Percentiles rank a stretch among this genome's conserved stretches.
Evolutionary conservation across 2,113 vertebrate genomes (phyloP).

Genomic region (Thamnophis sirtalis): DNA sequence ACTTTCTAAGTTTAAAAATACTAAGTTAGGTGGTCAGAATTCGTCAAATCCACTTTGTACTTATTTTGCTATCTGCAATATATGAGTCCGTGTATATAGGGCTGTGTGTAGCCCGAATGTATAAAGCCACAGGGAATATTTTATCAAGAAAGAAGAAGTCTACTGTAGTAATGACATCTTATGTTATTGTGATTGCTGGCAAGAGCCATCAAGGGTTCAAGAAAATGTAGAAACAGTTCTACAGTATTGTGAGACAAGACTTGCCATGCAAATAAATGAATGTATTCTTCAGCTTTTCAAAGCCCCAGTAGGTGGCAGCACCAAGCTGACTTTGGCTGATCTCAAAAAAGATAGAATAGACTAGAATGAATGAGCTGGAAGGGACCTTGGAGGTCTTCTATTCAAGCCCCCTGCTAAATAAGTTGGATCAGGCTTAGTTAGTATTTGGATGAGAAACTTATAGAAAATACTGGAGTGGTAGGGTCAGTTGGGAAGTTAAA

Average conservation of each 20-base stretch:
- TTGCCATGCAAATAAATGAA: background rate
- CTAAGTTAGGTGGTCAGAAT: background rate
- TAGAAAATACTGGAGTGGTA: background rate
- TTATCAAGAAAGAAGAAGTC: background rate
- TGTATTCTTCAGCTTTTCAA: background rate
- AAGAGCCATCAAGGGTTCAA: background rate
- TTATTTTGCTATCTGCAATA: slow-evolving; percentile 10
- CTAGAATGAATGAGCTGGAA: no score
- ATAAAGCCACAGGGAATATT: background rate
- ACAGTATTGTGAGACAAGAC: background rate
- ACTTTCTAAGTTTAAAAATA: slow-evolving; percentile 40
- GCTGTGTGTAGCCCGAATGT: background rate
- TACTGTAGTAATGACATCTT: background rate
- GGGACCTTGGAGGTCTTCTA: no score
- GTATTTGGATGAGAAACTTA: background rate
- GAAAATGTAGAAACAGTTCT: background rate
- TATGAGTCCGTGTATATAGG: background rate
- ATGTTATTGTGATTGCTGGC: rapidly evolving
- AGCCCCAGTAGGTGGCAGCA: background rate
- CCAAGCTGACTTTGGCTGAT: background rate
- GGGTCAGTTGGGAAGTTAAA: background rate
- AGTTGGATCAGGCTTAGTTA: background rate
- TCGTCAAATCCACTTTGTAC: background rate
- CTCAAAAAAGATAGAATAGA: background rate
- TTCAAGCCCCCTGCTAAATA: background rate